These are phyloP conservation scores for Lophochroa leadbeateri DNA, from an alignment of 2,113 vertebrate genomes.

Conservation along the genomic window DNA sequence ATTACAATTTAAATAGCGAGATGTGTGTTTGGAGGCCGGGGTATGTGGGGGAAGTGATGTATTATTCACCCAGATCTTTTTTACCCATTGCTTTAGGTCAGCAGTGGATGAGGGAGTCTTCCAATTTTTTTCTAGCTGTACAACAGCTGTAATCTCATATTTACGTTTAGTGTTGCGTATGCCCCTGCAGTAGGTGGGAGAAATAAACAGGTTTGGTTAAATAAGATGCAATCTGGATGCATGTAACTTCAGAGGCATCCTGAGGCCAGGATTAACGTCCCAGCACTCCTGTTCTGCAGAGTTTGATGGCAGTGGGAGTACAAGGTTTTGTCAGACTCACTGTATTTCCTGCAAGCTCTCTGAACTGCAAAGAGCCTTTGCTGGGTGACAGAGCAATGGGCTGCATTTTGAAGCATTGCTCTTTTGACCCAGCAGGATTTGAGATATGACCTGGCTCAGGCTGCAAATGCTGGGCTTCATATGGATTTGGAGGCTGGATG, in stretches of 20 bases:
- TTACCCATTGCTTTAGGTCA: neutral
- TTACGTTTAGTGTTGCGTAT: neutral
- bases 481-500: neutral
- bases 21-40: neutral
- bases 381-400: neutral
- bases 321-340: neutral
- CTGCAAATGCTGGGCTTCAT: neutral
- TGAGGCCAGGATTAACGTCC: slow-evolving; percentile 30
- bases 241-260: neutral
- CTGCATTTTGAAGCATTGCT: neutral
- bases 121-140: neutral
- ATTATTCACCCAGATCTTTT: neutral
- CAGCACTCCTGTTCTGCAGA: neutral
- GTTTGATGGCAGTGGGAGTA: neutral
- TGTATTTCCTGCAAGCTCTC: neutral
- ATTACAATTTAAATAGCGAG: slow-evolving; percentile 8
- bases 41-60: neutral
- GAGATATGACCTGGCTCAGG: neutral
- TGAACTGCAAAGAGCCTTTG: neutral
- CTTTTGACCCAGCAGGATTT: neutral
- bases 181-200: neutral
- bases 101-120: neutral
- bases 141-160: slow-evolving; percentile 5
- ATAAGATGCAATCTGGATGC: neutral
- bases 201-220: slow-evolving; percentile 7